Conservation (phyloP, 2,888 invertebrate species). For the Rhagophthalmus giganteus region DNA sequence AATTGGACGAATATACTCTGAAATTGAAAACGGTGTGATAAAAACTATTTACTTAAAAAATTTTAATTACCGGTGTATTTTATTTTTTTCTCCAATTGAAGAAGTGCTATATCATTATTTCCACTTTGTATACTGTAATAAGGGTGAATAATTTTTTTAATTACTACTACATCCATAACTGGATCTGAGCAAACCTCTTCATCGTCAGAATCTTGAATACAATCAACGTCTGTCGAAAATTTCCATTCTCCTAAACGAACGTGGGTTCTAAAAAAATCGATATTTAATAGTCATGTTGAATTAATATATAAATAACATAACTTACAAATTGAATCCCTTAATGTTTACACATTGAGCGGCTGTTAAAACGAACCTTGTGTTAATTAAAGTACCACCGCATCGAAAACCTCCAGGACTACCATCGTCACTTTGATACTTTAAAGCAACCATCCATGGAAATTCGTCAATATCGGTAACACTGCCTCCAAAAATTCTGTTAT, state of each 20-base stretch:
- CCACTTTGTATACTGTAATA: conserved; percentile 35
- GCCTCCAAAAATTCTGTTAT: conserved; percentile 50
- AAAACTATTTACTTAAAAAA: neutral
- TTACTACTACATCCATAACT: conserved; percentile 42
- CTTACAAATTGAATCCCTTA: conserved; percentile 8
- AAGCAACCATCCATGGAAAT: conserved; percentile 66
- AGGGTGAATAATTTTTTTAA: conserved; percentile 39
- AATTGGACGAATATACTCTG: conserved; percentile 60
- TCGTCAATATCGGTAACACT: conserved; percentile 56
- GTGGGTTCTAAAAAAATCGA: conserved; percentile 1
- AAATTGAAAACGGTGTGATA: neutral
- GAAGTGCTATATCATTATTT: conserved; percentile 52
- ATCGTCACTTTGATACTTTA: conserved; percentile 55
- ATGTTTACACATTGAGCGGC: conserved; percentile 7
- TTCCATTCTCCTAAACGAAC: conserved; percentile 15
- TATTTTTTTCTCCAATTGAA: conserved; percentile 56
- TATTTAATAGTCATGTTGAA: too few species aligned
- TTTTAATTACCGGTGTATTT: conserved; percentile 54
- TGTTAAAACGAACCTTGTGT: conserved; percentile 1
- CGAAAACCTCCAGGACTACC: conserved; percentile 7
- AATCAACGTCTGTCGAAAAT: conserved; percentile 4
- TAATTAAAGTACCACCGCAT: conserved; percentile 51
- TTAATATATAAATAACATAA: neutral
- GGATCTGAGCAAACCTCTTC: conserved; percentile 40
- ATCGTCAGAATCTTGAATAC: conserved; percentile 21